Evolutionary conservation across 2,113 vertebrate genomes (phyloP).

Genomic region (Hippopotamus amphibius): DNA sequence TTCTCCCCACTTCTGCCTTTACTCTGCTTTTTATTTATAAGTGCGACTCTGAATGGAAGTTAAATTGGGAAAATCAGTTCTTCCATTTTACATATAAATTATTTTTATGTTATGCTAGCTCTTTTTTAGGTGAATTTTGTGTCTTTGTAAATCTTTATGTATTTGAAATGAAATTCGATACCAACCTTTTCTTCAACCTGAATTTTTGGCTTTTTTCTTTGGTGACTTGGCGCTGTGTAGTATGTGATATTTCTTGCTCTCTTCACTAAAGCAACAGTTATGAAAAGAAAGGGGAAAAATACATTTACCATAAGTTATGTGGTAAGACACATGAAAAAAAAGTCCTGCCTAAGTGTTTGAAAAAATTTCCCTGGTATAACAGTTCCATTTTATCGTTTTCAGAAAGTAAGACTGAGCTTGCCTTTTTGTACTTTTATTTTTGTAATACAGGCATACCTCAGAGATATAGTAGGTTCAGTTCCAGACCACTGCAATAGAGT

Average conservation of each 20-base stretch:
- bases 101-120: background rate
- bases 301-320: background rate
- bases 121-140: background rate
- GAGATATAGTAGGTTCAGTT: background rate
- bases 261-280: background rate
- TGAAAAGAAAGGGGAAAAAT: background rate
- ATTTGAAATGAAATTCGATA: conserved; percentile 41
- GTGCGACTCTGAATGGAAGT: background rate
- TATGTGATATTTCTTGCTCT: background rate
- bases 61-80: background rate
- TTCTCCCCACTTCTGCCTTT: no score
- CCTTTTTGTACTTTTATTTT: background rate
- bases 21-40: background rate
- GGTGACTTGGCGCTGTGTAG: background rate
- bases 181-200: background rate
- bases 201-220: background rate
- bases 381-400: background rate
- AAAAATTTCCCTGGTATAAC: background rate
- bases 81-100: conserved; percentile 6
- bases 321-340: background rate
- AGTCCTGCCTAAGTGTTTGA: background rate
- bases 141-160: background rate
- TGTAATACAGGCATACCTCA: background rate
- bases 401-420: background rate
- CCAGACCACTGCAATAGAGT: background rate